phyloP scores from a whole-genome alignment of 2,888 invertebrate species.

The Thyatira batis region DNA sequence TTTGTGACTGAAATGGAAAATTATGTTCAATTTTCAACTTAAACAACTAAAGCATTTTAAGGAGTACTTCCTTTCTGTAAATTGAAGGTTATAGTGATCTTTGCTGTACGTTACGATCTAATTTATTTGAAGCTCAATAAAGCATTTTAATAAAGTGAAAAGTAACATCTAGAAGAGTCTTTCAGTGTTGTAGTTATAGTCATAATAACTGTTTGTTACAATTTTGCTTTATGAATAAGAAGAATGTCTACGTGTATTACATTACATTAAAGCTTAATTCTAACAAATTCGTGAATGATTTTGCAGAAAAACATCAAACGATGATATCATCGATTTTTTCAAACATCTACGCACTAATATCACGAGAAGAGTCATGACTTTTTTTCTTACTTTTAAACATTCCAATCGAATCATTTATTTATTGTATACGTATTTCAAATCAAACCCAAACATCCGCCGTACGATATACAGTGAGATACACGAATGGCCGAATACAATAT shows the following conservation, averaged over 20 bases:
- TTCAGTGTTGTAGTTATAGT: conserved; percentile 19
- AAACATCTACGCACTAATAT: conserved; percentile 71
- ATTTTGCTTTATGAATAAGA: conserved; percentile 17
- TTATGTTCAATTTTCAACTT: background rate
- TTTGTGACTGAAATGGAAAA: background rate
- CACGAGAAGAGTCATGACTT: conserved; percentile 68
- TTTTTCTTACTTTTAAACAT: conserved; percentile 26
- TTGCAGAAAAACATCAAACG: conserved; percentile 51
- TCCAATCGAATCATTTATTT: conserved; percentile 16
- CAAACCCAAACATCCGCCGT: conserved; percentile 26
- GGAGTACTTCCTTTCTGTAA: background rate
- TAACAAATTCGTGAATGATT: conserved; percentile 71
- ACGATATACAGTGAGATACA: conserved; percentile 16
- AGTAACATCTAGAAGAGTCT: conserved; percentile 25
- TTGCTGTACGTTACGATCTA: conserved; percentile 13
- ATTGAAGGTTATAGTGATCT: conserved; percentile 6
- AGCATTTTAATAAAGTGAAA: conserved; percentile 24
- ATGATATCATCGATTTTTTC: conserved; percentile 43
- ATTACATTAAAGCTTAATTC: conserved; percentile 68
- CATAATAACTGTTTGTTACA: conserved; percentile 14
- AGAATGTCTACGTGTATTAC: conserved; percentile 18
- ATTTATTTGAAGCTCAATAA: conserved; percentile 39
- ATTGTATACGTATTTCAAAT: conserved; percentile 21
- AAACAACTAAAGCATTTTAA: background rate
- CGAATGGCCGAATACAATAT: conserved; percentile 9